Evolutionary conservation across 2,888 invertebrate species (phyloP).

Genomic region (Resseliella maxima): DNA sequence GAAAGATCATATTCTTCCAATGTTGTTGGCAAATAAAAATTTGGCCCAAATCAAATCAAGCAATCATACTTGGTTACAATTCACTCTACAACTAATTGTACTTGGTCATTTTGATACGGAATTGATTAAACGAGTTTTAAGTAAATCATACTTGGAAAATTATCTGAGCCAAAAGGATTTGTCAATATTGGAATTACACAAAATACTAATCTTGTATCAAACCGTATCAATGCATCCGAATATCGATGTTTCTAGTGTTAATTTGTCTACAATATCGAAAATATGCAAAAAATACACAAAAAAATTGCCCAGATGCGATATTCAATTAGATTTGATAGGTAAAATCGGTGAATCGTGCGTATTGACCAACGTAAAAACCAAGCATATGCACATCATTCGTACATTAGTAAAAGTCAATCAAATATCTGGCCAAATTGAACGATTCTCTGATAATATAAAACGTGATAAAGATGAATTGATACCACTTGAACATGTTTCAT

Average conservation of each 20-base stretch:
- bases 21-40: not conserved
- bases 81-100: not conserved
- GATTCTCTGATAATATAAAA: not conserved
- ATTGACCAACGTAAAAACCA: constrained; percentile 1
- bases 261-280: not conserved
- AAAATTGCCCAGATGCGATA: not conserved
- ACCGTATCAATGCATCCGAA: not conserved
- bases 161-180: not conserved
- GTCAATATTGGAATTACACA: not conserved
- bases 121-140: constrained; percentile 25
- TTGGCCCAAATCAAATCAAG: not conserved
- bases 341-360: not conserved
- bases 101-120: not conserved
- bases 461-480: constrained; percentile 10
- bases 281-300: not conserved
- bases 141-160: not conserved
- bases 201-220: constrained; percentile 25
- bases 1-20: not conserved
- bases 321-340: not conserved
- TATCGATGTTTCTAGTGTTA: not conserved
- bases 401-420: not conserved
- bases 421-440: not conserved
- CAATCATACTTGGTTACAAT: not conserved
- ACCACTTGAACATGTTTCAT: not conserved
- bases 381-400: not conserved